These are phyloP conservation scores for Meleagris gallopavo DNA, from an alignment of 2,113 vertebrate genomes.

Conservation along the genomic window DNA sequence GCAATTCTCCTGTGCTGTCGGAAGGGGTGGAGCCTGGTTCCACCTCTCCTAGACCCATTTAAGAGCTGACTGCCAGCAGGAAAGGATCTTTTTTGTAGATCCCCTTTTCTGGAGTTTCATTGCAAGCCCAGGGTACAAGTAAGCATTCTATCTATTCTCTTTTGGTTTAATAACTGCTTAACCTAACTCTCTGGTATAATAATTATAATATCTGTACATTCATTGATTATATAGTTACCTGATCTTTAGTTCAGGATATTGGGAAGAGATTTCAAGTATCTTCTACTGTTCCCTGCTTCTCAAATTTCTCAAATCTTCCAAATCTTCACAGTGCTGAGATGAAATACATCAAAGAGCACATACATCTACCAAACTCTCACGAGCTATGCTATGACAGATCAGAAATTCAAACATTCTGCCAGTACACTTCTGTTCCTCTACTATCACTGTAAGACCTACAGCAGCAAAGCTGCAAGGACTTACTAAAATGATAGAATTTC, in stretches of 20 bases:
- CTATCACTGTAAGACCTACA: background rate
- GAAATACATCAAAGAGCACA: background rate
- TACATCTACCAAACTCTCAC: background rate
- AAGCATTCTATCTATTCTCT: too few relatives aligned
- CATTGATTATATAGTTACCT: too few relatives aligned
- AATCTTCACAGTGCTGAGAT: background rate
- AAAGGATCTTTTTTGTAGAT: too few relatives aligned
- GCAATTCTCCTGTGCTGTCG: too few relatives aligned
- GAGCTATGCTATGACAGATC: background rate
- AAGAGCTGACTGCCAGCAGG: too few relatives aligned
- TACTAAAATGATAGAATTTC: background rate
- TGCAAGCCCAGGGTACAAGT: too few relatives aligned
- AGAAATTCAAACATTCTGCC: background rate
- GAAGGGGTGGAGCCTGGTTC: too few relatives aligned
- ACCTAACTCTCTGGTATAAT: too few relatives aligned
- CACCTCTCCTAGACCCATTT: too few relatives aligned
- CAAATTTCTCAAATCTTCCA: constrained; percentile 5
- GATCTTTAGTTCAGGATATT: background rate
- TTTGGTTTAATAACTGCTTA: too few relatives aligned
- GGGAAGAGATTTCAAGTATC: background rate
- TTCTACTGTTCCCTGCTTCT: background rate
- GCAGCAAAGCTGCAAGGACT: background rate
- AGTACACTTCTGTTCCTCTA: background rate
- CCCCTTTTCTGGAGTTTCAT: too few relatives aligned
- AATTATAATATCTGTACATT: too few relatives aligned